Conservation (phyloP, 2,113 vertebrate genomes). For the Phoenicopterus ruber region DNA sequence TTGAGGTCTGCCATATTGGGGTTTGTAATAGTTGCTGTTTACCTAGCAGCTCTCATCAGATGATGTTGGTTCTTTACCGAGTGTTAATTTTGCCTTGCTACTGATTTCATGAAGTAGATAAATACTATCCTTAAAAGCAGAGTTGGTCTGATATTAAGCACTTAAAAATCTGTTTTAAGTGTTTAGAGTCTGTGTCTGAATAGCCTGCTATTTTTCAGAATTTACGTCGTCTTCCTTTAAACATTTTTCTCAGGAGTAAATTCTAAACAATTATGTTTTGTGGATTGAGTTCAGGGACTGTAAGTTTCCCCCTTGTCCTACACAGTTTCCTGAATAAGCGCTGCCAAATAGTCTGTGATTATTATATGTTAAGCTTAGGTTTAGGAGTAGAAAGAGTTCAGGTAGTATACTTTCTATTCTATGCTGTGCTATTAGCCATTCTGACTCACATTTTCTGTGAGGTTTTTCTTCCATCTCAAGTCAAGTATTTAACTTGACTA, state of each 20-base stretch:
- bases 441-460: neutral
- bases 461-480: neutral
- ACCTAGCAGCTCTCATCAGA: neutral
- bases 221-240: neutral
- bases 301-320: neutral
- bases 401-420: neutral
- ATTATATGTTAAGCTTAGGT: neutral
- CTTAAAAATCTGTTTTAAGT: neutral
- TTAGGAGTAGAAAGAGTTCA: neutral
- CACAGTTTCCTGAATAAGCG: neutral
- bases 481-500: neutral
- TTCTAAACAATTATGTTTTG: neutral
- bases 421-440: neutral
- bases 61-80: neutral
- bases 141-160: neutral
- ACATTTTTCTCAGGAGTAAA: neutral
- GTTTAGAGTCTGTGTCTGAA: neutral
- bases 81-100: neutral
- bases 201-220: neutral
- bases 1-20: neutral
- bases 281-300: neutral
- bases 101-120: neutral
- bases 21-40: neutral
- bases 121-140: neutral
- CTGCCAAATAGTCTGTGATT: neutral